Conservation (phyloP, 2,113 vertebrate species). For the Neolamprologus brichardi region DNA sequence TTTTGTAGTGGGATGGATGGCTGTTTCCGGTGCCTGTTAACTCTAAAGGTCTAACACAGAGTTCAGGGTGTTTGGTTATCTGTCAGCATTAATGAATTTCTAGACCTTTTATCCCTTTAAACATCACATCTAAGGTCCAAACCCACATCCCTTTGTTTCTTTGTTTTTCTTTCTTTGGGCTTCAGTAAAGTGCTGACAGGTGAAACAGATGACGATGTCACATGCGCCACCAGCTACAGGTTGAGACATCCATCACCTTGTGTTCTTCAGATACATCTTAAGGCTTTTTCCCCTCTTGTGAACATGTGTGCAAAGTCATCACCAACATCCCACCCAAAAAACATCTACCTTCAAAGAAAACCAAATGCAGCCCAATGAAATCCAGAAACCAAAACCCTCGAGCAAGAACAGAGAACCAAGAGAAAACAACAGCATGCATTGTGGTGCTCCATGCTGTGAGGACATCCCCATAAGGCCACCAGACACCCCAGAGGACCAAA, state of each 20-base stretch:
- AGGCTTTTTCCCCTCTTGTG: fast-evolving
- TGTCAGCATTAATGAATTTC: not conserved
- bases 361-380: not conserved
- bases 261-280: not conserved
- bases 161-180: not conserved
- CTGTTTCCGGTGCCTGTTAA: not conserved
- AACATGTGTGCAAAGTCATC: not conserved
- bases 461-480: not conserved
- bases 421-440: not conserved
- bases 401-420: not conserved
- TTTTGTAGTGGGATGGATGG: not conserved
- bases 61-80: not conserved
- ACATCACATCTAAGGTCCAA: not conserved
- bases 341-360: not conserved
- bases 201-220: not conserved
- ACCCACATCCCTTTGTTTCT: not conserved
- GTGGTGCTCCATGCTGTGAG: not conserved
- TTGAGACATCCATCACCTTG: not conserved
- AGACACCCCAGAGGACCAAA: not conserved
- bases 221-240: not conserved
- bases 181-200: not conserved
- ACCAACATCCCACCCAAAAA: not conserved
- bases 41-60: not conserved
- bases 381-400: not conserved
- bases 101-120: not conserved